phyloP scores from a whole-genome alignment of 1,140 invertebrate genomes.

The Ctenoplectra terminalis region DNA sequence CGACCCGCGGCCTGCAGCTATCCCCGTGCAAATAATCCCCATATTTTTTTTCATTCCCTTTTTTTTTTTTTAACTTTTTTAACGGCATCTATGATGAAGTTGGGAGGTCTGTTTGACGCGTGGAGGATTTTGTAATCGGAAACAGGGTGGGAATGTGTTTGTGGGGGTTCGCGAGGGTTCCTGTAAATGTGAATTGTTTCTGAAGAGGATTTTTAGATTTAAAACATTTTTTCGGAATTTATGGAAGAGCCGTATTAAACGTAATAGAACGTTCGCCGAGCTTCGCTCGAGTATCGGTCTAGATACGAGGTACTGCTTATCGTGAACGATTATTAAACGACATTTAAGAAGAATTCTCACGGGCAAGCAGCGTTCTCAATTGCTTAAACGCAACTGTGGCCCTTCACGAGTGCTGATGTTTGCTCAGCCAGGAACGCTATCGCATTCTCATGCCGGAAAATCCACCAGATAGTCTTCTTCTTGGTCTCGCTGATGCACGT shows the following conservation, averaged over 20 bases:
- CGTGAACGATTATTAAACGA: slow-evolving; percentile 3
- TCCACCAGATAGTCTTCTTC: slow-evolving; percentile 63
- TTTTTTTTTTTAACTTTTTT: neutral
- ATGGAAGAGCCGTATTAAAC: too few relatives aligned
- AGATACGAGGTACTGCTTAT: neutral
- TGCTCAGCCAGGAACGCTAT: slow-evolving; percentile 61
- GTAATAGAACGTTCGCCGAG: too few relatives aligned
- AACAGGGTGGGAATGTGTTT: neutral
- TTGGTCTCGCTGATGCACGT: slow-evolving; percentile 24
- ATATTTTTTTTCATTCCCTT: neutral
- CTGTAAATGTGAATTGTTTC: neutral
- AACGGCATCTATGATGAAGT: neutral
- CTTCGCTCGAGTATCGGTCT: neutral
- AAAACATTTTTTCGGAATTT: too few relatives aligned
- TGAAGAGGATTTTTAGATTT: neutral
- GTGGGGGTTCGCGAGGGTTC: neutral
- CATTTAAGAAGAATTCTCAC: slow-evolving; percentile 36
- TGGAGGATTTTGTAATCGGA: neutral
- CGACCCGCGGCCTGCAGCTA: slow-evolving; percentile 7
- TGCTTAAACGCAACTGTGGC: slow-evolving; percentile 37
- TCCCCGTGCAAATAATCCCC: slow-evolving; percentile 13
- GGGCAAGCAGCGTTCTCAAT: neutral
- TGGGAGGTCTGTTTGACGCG: neutral
- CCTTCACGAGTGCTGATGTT: slow-evolving; percentile 57
- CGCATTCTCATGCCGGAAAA: slow-evolving; percentile 60